Percentiles rank a stretch among this genome's conserved stretches.
Conservation (phyloP, 1,140 invertebrate genomes). For the Saxidomus purpurata region DNA sequence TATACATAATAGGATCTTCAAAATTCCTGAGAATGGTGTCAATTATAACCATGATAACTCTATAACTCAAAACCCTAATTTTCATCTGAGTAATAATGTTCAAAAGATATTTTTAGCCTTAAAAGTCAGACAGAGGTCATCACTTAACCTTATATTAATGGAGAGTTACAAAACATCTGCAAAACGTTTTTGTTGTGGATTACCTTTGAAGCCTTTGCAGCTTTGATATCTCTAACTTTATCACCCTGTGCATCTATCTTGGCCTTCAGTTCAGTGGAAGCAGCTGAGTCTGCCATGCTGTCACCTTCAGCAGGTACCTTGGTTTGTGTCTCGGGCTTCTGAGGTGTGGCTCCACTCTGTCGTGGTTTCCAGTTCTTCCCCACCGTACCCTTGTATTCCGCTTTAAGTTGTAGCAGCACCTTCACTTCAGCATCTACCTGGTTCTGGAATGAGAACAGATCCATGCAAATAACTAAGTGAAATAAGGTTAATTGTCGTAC, state of each 20-base stretch:
- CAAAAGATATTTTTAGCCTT: too few species aligned
- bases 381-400: conserved; percentile 92
- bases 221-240: conserved; percentile 87
- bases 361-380: conserved; percentile 87
- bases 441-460: conserved; percentile 72
- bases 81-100: too few species aligned
- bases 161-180: too few species aligned
- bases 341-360: conserved; percentile 51
- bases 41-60: too few species aligned
- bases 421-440: conserved; percentile 91
- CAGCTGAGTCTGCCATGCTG: conserved; percentile 39
- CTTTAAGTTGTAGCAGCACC: conserved; percentile 92
- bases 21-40: too few species aligned
- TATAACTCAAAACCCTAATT: too few species aligned
- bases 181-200: too few species aligned
- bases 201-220: conserved; percentile 81
- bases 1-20: too few species aligned
- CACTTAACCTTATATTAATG: too few species aligned
- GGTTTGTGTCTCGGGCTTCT: conserved; percentile 26
- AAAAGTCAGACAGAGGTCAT: too few species aligned
- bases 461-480: too few species aligned
- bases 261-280: conserved; percentile 75
- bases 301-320: not conserved
- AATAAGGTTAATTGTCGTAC: too few species aligned
- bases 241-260: conserved; percentile 87